Base-by-base conservation (phyloP, 2,888 invertebrate genomes). In the Digitonthophagus gazella region DNA sequence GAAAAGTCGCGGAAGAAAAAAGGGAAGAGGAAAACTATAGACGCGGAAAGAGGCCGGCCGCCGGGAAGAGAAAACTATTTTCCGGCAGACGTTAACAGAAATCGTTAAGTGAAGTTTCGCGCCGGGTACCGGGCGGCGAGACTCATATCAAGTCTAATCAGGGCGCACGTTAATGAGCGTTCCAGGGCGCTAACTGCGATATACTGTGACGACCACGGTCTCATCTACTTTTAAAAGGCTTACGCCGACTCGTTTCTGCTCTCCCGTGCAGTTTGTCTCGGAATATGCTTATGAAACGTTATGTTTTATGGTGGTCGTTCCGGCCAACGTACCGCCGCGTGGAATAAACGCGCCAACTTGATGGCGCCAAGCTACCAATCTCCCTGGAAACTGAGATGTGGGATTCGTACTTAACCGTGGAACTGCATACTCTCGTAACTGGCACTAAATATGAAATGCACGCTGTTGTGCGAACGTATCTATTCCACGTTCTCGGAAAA, bases 271-370 rank as follows among this genome's bases (percentile, higher is more conserved):
- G 74, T 75, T 75, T 75, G 74, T 74, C 74, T 74, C 75, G 72
- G 75, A 74, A 75, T 76, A 76, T 75, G 75, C 76, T 77, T 77
- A 77, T 77, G 75, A 77, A 77, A 76, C 76, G 74, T 76, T 76
- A 75, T 77, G 76, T 77, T 77, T 77, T 76, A 77, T 75, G 75
- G 71, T 18, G n/a, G 61, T 20, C 61, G 61, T 61, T 61, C 61
- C 19, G 61, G 20, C 61, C 18, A 18, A 58, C 58, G 58, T 18
- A 15, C 58, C 58, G 58, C 18, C 61, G 19, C 61, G 61, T 20
- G 61, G 18, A 61, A 61, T 20, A 20, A 19, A 61, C 20, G 61
- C 61, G 20, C 61, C 61, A 61, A 20, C 61, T 44, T 44, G 28
- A 44, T 44, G 28, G 28, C 28, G 28, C 28, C 28, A 44, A 44